Conservation (phyloP, 2,797 vertebrate species). For the Scolopax rusticola region DNA sequence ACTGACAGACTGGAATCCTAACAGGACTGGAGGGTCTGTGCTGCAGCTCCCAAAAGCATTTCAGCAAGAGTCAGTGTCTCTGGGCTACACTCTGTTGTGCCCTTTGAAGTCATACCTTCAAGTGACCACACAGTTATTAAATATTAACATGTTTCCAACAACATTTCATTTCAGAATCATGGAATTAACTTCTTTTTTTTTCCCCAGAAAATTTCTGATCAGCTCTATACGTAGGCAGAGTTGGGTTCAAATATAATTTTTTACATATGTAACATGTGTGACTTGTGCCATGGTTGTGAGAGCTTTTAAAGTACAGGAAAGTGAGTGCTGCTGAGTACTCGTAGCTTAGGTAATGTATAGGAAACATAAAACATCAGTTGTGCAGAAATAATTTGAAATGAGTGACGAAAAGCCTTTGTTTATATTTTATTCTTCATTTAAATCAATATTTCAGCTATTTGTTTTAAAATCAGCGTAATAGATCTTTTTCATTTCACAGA, state of each 20-base stretch:
- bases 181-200: background rate
- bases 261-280: rapidly evolving
- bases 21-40: background rate
- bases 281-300: background rate
- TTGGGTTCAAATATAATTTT: background rate
- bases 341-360: background rate
- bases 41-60: background rate
- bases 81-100: background rate
- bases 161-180: background rate
- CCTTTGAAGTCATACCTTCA: background rate
- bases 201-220: background rate
- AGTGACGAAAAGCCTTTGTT: background rate
- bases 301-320: background rate
- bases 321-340: background rate
- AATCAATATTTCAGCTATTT: slow-evolving; percentile 15
- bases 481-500: background rate
- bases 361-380: background rate
- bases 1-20: background rate
- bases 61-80: background rate
- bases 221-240: background rate
- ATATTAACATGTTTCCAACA: background rate
- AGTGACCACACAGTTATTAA: background rate
- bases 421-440: background rate
- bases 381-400: background rate
- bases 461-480: background rate